phyloP scores from a whole-genome alignment of 1,140 invertebrate species.

The Ephestia elutella region DNA sequence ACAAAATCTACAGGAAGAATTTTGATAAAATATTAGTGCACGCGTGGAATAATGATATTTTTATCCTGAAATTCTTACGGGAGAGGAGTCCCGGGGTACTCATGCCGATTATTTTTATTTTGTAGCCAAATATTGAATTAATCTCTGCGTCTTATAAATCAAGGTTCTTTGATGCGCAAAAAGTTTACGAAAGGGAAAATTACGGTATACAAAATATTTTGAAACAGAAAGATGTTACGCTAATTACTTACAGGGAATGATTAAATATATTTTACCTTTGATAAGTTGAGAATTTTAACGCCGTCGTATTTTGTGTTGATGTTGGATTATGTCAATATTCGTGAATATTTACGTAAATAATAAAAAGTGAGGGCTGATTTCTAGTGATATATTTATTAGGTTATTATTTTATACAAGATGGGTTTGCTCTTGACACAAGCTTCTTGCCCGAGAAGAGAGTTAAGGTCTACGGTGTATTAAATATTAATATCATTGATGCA shows the following conservation, averaged over 20 bases:
- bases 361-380: background rate
- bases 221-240: background rate
- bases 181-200: conserved; percentile 1
- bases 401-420: too few relatives aligned
- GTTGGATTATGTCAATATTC: background rate
- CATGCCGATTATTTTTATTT: background rate
- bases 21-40: too few relatives aligned
- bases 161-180: background rate
- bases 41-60: too few relatives aligned
- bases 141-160: background rate
- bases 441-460: too few relatives aligned
- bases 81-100: too few relatives aligned
- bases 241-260: background rate
- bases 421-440: too few relatives aligned
- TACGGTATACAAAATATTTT: background rate
- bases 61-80: too few relatives aligned
- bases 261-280: background rate
- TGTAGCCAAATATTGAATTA: background rate
- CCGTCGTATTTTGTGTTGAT: background rate
- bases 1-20: too few relatives aligned
- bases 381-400: too few relatives aligned
- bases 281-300: background rate
- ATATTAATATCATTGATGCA: too few relatives aligned
- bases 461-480: too few relatives aligned
- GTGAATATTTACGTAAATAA: background rate